These are phyloP conservation scores for Strongylocentrotus purpuratus DNA, from an alignment of 35 echinoderm and acorn worm genomes.

Conservation along the genomic window DNA sequence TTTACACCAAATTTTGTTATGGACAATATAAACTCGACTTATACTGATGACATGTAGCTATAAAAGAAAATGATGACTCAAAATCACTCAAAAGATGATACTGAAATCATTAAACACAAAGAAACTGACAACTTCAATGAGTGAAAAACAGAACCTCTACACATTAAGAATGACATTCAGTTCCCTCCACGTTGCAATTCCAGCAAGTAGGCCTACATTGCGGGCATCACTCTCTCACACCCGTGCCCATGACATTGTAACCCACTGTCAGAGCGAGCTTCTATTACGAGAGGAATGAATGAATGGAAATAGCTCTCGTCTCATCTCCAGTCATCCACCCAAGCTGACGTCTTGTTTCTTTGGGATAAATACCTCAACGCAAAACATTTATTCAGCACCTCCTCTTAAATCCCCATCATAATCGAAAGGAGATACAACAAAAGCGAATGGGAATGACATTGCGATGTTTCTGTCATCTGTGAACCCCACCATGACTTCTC, in stretches of 20 bases:
- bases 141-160: background rate
- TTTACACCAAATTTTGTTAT: no score
- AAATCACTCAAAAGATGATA: background rate
- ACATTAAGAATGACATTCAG: background rate
- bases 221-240: background rate
- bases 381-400: slow-evolving; percentile 12
- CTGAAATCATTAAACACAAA: background rate
- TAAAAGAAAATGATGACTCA: no score
- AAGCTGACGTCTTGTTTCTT: slow-evolving; percentile 1
- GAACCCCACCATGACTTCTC: background rate
- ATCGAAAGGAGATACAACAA: background rate
- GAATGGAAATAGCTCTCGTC: background rate
- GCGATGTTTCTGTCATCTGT: background rate
- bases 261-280: background rate
- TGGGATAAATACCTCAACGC: background rate
- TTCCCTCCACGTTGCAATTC: no score
- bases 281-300: background rate
- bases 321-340: background rate
- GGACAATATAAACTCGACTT: no score
- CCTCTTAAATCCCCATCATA: background rate
- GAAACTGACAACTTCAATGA: background rate
- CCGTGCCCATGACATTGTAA: background rate
- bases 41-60: background rate
- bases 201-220: background rate
- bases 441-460: background rate